Evolutionary conservation across 1,140 invertebrate genomes (phyloP).

Genomic region (Drosophila grimshawi): DNA sequence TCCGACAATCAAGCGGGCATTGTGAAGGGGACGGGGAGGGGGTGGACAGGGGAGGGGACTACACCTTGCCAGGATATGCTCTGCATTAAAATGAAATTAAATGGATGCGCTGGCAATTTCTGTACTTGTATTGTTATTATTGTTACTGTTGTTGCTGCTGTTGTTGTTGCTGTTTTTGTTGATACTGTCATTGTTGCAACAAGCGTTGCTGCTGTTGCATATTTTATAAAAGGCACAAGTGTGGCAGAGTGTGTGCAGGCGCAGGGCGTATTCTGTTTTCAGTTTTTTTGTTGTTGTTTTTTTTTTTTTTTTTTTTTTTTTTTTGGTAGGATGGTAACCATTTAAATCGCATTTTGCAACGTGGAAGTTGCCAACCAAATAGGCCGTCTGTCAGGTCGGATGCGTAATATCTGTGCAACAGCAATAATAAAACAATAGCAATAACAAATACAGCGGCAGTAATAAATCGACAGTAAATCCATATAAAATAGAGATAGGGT

Average conservation of each 20-base stretch:
- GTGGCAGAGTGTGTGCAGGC: not conserved
- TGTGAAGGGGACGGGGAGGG: not conserved
- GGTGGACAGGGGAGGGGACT: not conserved
- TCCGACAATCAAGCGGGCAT: constrained; percentile 1
- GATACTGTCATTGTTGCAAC: constrained; percentile 71
- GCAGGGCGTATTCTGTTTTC: not conserved
- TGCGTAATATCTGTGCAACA: constrained; percentile 36
- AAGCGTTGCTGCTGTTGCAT: constrained; percentile 66
- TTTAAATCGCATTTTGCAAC: constrained; percentile 57
- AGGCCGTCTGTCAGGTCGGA: constrained; percentile 32
- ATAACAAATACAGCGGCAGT: constrained; percentile 17
- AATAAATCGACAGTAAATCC: constrained; percentile 54
- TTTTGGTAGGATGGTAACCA: constrained; percentile 20
- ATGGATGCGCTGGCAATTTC: constrained; percentile 60
- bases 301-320: constrained; percentile 32
- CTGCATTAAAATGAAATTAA: constrained; percentile 80
- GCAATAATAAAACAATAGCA: constrained; percentile 9
- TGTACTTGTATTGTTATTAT: constrained; percentile 7
- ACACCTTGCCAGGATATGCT: constrained; percentile 46
- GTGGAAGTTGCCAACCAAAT: constrained; percentile 24
- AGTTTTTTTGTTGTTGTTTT: constrained; percentile 26
- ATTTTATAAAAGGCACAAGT: constrained; percentile 58
- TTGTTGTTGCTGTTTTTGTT: constrained; percentile 38
- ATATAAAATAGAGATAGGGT: constrained; percentile 19
- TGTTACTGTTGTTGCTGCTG: constrained; percentile 44